Evolutionary conservation across 2,797 vertebrate genomes (phyloP), one percentile per base, ranked within the genome.

Genomic region (Austrolebias charrua): DNA sequence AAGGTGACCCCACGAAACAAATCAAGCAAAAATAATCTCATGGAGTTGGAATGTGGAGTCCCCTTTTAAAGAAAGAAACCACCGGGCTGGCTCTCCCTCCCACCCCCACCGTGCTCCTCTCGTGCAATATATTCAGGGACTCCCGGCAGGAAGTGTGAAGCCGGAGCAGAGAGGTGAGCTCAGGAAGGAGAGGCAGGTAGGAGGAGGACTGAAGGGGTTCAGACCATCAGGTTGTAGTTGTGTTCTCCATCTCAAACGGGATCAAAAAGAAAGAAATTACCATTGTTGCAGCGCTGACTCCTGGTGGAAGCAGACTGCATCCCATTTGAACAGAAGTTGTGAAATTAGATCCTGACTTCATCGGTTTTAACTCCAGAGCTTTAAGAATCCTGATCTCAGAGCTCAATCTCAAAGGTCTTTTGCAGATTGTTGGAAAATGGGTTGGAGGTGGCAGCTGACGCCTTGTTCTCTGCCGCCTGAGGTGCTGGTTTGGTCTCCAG

Each of bases 351-450:
- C 59, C 73, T 20, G n/a, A 31, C 48, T 20, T 56, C 53, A 66
- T 56, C 24, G 31, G 73, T 83, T 35, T 77, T 58, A 54, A 56
- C 65, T 68, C 66, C 72, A 72, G 47, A 55, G 42, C 54, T 76
- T 65, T 73, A 54, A 63, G 69, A n/a, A 55, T 71, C 14, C 60
- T 14, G 4, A 66, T 80, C 55, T 90, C 93, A 95, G 81, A 95
- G 94, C 90, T 95, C 94, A 53, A 96, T 95, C 88, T 95, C 92
- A 51, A 95, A 95, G 33, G 94, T 96, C 81, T 95, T 94, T 71
- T 94, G 93, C 78, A 93, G 87, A 86, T 94, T 95, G 5, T 93
- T 94, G 29, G 95, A 95, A 74, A 97, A 97, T 0, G 95, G 95
- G 78, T 95, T 96, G 55, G 93, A 84, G 20, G 93, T 80, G 48